Conservation (phyloP, 2,113 vertebrate genomes). For the Pampusana beccarii region DNA sequence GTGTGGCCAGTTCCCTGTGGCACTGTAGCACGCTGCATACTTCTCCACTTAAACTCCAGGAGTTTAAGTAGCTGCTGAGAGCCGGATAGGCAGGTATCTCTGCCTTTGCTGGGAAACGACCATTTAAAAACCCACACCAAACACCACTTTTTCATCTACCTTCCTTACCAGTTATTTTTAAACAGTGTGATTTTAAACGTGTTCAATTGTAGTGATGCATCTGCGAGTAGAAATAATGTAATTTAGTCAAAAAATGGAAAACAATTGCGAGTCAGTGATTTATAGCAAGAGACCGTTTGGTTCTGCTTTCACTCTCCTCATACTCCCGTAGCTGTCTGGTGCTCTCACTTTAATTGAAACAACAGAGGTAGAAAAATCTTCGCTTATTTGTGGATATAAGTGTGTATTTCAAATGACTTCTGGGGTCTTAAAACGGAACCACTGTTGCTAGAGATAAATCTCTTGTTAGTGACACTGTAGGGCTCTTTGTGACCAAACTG, state of each 20-base stretch:
- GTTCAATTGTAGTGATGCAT: not conserved
- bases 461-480: not conserved
- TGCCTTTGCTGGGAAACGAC: not conserved
- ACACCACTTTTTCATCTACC: too few relatives aligned
- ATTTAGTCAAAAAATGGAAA: not conserved
- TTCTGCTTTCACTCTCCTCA: not conserved
- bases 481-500: not conserved
- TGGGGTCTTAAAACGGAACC: not conserved
- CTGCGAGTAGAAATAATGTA: not conserved
- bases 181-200: not conserved
- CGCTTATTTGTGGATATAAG: not conserved
- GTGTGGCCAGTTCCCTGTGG: not conserved
- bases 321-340: not conserved
- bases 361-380: not conserved
- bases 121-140: not conserved
- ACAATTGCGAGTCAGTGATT: accelerated
- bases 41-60: not conserved
- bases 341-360: not conserved
- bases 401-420: not conserved
- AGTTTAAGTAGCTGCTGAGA: not conserved
- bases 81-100: not conserved
- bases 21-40: not conserved
- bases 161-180: not conserved
- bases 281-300: not conserved
- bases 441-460: not conserved